Evolutionary conservation across 64 coral and sea anemone genomes (phyloP).

Genomic region (Pocillopora verrucosa): DNA sequence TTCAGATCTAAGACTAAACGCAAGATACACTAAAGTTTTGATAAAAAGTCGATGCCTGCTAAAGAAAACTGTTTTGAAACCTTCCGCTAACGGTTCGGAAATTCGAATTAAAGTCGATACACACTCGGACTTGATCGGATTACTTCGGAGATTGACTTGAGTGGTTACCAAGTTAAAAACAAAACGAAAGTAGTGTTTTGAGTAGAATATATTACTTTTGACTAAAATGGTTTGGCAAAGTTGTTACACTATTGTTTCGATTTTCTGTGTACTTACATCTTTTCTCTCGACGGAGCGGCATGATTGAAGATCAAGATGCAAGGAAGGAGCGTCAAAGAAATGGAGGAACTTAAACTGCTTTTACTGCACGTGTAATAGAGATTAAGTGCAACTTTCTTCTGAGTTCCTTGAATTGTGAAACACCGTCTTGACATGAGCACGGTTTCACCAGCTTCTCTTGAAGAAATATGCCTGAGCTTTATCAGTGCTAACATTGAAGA

Average conservation of each 20-base stretch:
- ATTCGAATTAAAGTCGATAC: not conserved
- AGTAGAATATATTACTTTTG: not conserved
- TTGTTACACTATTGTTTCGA: no score
- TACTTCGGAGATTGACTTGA: not conserved
- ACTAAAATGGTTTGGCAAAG: no score
- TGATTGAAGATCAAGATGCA: no score
- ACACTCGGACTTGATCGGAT: constrained; percentile 2
- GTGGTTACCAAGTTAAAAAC: constrained; percentile 58
- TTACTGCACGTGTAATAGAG: not conserved
- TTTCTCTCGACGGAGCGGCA: no score
- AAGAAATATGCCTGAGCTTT: constrained; percentile 58
- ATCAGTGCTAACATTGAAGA: constrained; percentile 61
- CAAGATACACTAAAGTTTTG: not conserved
- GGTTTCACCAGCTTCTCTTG: constrained; percentile 64
- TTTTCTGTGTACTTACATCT: no score
- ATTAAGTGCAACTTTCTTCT: not conserved
- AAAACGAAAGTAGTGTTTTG: not conserved
- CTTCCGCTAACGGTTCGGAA: not conserved
- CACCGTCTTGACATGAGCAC: constrained; percentile 41
- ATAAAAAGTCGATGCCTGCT: no score
- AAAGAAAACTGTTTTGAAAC: no score
- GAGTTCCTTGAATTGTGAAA: not conserved
- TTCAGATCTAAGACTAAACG: constrained; percentile 17
- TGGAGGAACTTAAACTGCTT: no score
- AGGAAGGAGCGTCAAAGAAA: no score